A percentile compares a stretch with the other conserved stretches of the same genome.
Evolutionary conservation across 2,113 vertebrate species (phyloP).

Genomic region (Hymenochirus boettgeri): DNA sequence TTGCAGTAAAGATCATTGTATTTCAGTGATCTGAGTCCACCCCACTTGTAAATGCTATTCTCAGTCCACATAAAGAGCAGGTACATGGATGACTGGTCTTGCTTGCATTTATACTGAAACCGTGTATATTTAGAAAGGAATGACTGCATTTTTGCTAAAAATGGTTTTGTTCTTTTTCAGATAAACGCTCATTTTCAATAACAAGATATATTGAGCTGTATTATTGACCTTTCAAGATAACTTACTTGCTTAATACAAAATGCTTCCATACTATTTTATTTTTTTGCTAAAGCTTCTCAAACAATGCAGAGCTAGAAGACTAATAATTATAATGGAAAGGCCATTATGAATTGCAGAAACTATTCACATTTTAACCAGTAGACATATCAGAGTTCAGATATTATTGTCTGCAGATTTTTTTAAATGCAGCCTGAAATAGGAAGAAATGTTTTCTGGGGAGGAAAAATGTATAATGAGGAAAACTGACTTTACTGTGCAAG

Average conservation of each 20-base stretch:
- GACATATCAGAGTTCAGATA: conserved; percentile 30
- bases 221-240: conserved; percentile 43
- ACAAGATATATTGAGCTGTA: conserved; percentile 29
- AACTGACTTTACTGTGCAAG: conserved; percentile 6
- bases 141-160: conserved; percentile 30
- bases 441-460: conserved; percentile 12
- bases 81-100: conserved; percentile 30
- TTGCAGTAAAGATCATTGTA: too few species aligned
- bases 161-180: conserved; percentile 18
- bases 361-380: conserved; percentile 27
- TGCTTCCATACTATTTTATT: conserved; percentile 33
- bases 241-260: conserved; percentile 39
- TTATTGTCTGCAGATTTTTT: conserved; percentile 30
- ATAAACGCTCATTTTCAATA: conserved; percentile 40
- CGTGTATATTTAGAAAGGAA: conserved; percentile 33
- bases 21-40: too few species aligned
- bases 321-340: conserved; percentile 37
- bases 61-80: conserved; percentile 16
- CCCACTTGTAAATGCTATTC: too few species aligned
- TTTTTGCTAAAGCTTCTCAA: conserved; percentile 24
- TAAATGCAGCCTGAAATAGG: conserved; percentile 19
- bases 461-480: conserved; percentile 23
- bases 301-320: conserved; percentile 32
- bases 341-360: conserved; percentile 28
- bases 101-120: too few species aligned